Percentiles rank a stretch among this genome's conserved stretches.
These are phyloP conservation scores for Julus scanicus DNA, from an alignment of 2,888 invertebrate species.

Conservation along the genomic window DNA sequence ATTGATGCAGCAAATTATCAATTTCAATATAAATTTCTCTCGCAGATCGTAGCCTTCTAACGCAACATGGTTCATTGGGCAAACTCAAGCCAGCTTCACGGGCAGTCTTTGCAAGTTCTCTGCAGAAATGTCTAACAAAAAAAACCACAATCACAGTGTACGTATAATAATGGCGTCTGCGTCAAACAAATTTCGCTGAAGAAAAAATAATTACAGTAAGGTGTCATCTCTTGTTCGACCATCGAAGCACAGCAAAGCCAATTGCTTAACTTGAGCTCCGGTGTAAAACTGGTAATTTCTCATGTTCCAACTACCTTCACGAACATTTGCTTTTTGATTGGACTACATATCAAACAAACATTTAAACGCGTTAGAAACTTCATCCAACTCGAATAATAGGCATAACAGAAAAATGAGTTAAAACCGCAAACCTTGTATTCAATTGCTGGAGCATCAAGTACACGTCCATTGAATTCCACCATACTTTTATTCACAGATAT, in stretches of 20 bases:
- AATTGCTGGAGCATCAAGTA: conserved; percentile 50
- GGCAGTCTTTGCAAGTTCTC: conserved; percentile 26
- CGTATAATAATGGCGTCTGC: no score
- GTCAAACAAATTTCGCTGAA: no score
- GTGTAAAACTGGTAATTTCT: conserved; percentile 42
- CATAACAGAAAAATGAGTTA: neutral
- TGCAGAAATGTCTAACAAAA: conserved; percentile 34
- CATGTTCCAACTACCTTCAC: conserved; percentile 55
- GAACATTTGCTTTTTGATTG: neutral
- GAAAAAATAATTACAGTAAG: neutral
- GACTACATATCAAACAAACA: neutral
- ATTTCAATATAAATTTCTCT: neutral
- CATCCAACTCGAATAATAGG: no score
- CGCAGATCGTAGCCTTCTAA: neutral
- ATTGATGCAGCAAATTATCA: neutral
- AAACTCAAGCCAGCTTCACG: neutral
- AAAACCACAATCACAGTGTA: neutral
- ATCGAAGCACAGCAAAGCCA: conserved; percentile 52
- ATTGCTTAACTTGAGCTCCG: neutral
- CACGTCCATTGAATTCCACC: conserved; percentile 53
- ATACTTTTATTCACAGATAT: conserved; percentile 11
- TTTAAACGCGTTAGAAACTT: neutral
- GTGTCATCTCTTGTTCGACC: neutral
- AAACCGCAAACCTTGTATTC: conserved; percentile 27
- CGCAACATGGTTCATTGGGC: neutral